A percentile compares a stretch with the other conserved stretches of the same genome.
Conservation (phyloP, 1,140 invertebrate species). For the Bilobella aurantiaca region DNA sequence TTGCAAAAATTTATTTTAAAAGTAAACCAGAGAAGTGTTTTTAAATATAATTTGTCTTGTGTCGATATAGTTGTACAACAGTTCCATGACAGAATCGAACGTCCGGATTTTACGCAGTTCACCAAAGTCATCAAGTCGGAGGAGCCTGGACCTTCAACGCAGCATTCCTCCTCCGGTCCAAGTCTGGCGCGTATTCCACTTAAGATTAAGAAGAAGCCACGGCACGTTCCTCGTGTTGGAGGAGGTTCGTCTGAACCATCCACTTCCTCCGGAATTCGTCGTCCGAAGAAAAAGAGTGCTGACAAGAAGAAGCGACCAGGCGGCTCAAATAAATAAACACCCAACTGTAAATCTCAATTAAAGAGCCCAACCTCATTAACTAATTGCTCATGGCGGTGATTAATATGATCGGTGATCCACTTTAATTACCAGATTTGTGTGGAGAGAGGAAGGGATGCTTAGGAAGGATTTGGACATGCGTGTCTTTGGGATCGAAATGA, state of each 20-base stretch:
- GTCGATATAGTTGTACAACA: slow-evolving; percentile 5
- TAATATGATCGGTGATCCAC: too few relatives aligned
- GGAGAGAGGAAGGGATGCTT: too few relatives aligned
- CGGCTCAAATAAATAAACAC: too few relatives aligned
- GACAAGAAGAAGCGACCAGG: neutral
- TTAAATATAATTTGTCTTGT: neutral
- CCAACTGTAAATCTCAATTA: too few relatives aligned
- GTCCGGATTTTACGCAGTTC: neutral
- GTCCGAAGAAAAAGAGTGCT: neutral
- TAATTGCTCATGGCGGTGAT: too few relatives aligned
- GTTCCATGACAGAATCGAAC: neutral
- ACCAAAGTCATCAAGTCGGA: neutral
- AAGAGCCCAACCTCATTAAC: too few relatives aligned
- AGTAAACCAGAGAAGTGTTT: neutral
- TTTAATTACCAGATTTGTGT: too few relatives aligned
- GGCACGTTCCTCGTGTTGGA: neutral
- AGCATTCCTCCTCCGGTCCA: neutral
- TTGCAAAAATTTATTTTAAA: neutral
- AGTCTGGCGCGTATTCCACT: too few relatives aligned
- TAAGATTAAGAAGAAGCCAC: slow-evolving; percentile 8
- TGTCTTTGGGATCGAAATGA: too few relatives aligned
- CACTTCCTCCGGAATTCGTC: neutral
- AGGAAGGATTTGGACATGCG: too few relatives aligned
- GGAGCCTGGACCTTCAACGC: neutral
- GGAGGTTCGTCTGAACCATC: neutral